These are phyloP conservation scores for Oophaga pumilio DNA, from an alignment of 2,113 vertebrate genomes.

Conservation along the genomic window DNA sequence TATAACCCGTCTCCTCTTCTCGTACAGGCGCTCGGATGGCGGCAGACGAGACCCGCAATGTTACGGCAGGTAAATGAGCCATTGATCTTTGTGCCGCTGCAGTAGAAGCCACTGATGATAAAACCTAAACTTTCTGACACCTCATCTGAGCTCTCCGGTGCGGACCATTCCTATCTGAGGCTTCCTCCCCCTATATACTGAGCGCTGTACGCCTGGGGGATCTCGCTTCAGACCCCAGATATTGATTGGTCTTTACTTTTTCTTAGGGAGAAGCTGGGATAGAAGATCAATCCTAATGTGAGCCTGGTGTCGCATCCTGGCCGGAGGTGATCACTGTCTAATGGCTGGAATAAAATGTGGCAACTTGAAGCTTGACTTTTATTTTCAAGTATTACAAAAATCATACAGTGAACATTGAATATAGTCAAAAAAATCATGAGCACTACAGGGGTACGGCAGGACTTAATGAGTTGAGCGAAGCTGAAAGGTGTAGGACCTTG, in stretches of 20 bases:
- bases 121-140: constrained; percentile 25
- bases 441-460: not conserved
- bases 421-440: not conserved
- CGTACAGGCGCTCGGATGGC: not conserved
- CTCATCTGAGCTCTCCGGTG: constrained; percentile 29
- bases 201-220: not conserved
- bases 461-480: no score
- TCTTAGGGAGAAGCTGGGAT: not conserved
- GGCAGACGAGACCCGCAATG: not conserved
- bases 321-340: not conserved
- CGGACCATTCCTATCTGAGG: constrained; percentile 1
- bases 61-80: not conserved
- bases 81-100: not conserved
- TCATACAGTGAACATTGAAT: constrained; percentile 35
- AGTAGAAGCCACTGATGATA: constrained; percentile 30
- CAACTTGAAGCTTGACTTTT: not conserved
- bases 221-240: not conserved
- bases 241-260: not conserved
- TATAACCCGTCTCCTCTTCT: not conserved
- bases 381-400: constrained; percentile 30
- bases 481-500: no score
- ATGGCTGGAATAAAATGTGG: not conserved
- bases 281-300: not conserved
- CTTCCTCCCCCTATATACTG: not conserved
- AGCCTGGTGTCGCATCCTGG: not conserved